Conservation (phyloP, 2,888 invertebrate species). For the Dendrolimus houi region DNA sequence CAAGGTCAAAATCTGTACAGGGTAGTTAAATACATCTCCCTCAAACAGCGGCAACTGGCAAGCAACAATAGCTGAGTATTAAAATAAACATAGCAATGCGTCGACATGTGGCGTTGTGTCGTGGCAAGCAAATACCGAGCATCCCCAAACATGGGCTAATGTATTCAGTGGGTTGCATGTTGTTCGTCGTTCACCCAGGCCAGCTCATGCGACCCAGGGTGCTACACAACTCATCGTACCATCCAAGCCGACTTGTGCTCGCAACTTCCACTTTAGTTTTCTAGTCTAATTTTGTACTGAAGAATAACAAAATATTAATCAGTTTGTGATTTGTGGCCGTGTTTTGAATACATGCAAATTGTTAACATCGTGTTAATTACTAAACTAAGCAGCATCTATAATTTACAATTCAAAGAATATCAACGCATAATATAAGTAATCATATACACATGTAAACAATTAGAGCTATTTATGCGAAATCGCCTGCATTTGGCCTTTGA, state of each 20-base stretch:
- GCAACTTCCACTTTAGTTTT: constrained; percentile 36
- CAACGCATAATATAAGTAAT: too few relatives aligned
- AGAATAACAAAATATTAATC: too few relatives aligned
- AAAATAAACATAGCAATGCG: constrained; percentile 63
- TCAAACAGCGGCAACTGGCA: constrained; percentile 45
- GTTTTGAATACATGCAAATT: too few relatives aligned
- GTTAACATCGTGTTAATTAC: too few relatives aligned
- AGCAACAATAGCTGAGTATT: constrained; percentile 71
- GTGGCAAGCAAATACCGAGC: constrained; percentile 55
- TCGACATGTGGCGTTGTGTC: constrained; percentile 60
- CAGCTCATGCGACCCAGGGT: constrained; percentile 5
- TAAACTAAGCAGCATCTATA: too few relatives aligned
- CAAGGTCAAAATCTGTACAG: constrained; percentile 43
- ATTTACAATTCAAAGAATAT: too few relatives aligned
- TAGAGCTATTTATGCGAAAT: too few relatives aligned
- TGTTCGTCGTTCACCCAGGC: constrained; percentile 22
- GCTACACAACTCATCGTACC: not conserved
- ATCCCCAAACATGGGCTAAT: constrained; percentile 39
- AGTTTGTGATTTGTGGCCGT: too few relatives aligned
- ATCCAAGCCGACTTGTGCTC: not conserved
- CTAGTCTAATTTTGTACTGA: constrained; percentile 18
- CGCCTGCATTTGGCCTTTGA: too few relatives aligned
- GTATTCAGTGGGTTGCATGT: constrained; percentile 54
- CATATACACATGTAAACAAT: too few relatives aligned
- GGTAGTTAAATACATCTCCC: constrained; percentile 60